phyloP scores from a whole-genome alignment of 2,113 vertebrate genomes.

The Tupaia tana region DNA sequence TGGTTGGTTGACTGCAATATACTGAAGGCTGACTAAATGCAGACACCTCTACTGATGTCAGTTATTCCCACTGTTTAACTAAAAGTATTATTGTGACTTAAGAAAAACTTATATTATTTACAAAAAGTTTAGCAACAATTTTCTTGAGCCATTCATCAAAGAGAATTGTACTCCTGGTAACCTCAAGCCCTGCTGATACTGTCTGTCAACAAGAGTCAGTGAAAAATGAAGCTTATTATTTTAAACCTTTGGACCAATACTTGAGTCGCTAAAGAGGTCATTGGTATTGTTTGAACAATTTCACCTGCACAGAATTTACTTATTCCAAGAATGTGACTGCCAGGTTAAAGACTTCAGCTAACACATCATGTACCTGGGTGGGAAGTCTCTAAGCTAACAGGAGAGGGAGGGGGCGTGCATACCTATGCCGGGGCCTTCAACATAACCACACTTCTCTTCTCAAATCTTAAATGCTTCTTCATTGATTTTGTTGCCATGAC shows the following conservation, averaged over 20 bases:
- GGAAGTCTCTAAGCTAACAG: conserved; percentile 3
- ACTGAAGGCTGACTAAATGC: background rate
- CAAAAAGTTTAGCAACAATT: conserved; percentile 47
- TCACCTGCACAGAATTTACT: conserved; percentile 53
- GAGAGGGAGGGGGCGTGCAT: background rate
- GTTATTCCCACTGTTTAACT: conserved; percentile 7
- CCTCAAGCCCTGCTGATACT: background rate
- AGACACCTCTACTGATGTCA: background rate
- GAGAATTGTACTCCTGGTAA: conserved; percentile 42
- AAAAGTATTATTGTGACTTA: conserved; percentile 8
- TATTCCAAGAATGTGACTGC: conserved; percentile 57
- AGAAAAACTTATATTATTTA: conserved; percentile 56
- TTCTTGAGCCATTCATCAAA: conserved; percentile 59
- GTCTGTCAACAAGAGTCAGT: conserved; percentile 52
- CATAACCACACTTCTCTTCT: background rate
- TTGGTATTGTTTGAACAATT: conserved; percentile 31
- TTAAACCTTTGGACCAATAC: background rate
- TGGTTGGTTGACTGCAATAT: background rate
- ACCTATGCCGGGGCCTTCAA: background rate
- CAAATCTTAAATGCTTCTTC: background rate
- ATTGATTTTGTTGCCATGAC: background rate
- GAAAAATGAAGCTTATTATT: conserved; percentile 51
- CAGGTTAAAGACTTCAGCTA: conserved; percentile 20
- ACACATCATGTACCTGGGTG: background rate
- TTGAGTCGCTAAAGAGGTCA: conserved; percentile 30